Conservation (phyloP, 2,888 invertebrate species). For the Anthrax anthrax region DNA sequence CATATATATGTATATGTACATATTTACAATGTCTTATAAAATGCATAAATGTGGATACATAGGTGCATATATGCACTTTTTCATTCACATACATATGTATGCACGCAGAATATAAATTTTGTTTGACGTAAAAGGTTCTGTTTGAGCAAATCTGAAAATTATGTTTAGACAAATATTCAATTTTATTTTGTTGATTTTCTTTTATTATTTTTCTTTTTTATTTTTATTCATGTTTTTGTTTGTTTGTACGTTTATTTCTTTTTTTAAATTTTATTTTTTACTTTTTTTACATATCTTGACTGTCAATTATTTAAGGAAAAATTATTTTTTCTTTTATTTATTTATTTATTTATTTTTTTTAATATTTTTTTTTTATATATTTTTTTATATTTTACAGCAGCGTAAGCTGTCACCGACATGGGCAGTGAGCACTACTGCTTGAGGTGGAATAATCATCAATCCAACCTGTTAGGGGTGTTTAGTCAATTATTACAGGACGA, state of each 20-base stretch:
- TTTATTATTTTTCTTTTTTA: conserved; percentile 2
- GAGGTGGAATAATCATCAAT: conserved; percentile 98
- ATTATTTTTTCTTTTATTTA: background rate
- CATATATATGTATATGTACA: too few relatives aligned
- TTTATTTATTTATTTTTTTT: background rate
- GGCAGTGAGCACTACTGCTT: conserved; percentile 98
- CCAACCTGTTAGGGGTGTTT: conserved; percentile 93
- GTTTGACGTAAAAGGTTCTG: background rate
- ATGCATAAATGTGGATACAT: too few relatives aligned
- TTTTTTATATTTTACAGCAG: conserved; percentile 36
- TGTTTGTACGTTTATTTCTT: too few relatives aligned
- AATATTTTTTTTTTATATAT: background rate
- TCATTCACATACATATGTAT: background rate
- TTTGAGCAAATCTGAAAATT: background rate
- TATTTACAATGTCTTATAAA: too few relatives aligned
- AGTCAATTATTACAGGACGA: conserved; percentile 92
- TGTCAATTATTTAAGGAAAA: background rate
- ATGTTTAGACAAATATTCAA: background rate
- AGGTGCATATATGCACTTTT: conserved; percentile 3
- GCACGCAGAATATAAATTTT: conserved; percentile 6
- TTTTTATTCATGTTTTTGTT: background rate
- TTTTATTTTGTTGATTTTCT: conserved; percentile 1
- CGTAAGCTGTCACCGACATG: conserved; percentile 87
- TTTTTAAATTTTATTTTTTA: too few relatives aligned
- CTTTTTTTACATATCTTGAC: too few relatives aligned